Conservation (phyloP, 2,797 vertebrate genomes). For the Helostoma temminkii region DNA sequence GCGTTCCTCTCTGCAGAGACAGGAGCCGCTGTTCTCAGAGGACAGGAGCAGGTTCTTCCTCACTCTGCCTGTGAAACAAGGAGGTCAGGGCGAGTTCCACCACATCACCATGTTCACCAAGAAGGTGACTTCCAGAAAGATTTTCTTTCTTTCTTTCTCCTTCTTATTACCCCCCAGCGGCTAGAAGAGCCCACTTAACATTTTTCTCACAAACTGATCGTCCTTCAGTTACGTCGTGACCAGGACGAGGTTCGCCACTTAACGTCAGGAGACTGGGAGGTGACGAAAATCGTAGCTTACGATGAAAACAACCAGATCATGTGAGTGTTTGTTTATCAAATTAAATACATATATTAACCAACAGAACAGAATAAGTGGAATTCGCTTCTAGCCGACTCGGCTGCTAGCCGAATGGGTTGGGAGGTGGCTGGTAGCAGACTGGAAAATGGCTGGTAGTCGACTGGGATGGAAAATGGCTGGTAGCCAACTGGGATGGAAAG, state of each 20-base stretch:
- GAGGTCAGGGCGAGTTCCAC: slow-evolving; percentile 94
- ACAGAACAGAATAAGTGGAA: not conserved
- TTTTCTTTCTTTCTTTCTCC: not conserved
- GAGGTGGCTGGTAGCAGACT: no score
- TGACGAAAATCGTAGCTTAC: slow-evolving; percentile 91
- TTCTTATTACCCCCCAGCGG: no score
- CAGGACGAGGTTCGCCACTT: slow-evolving; percentile 90
- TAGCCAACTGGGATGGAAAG: no score
- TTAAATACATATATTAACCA: not conserved
- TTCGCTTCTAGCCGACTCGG: no score
- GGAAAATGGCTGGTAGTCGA: no score
- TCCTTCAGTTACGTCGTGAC: slow-evolving; percentile 85
- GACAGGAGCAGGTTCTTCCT: slow-evolving; percentile 92
- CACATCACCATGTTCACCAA: slow-evolving; percentile 95
- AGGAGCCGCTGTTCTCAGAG: slow-evolving; percentile 87
- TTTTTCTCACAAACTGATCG: not conserved
- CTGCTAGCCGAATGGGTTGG: no score
- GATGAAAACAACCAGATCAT: slow-evolving; percentile 90
- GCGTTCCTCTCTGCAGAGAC: slow-evolving; percentile 80
- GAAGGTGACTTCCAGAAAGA: slow-evolving; percentile 84
- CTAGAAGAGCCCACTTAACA: not conserved
- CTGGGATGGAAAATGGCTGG: no score
- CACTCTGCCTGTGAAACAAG: slow-evolving; percentile 93
- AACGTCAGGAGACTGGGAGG: slow-evolving; percentile 97
- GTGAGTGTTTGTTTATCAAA: slow-evolving; percentile 80